Evolutionary conservation across 1,140 invertebrate genomes (phyloP), one percentile per base, ranked within the genome.

Genomic region (Adoxophyes honmai): DNA sequence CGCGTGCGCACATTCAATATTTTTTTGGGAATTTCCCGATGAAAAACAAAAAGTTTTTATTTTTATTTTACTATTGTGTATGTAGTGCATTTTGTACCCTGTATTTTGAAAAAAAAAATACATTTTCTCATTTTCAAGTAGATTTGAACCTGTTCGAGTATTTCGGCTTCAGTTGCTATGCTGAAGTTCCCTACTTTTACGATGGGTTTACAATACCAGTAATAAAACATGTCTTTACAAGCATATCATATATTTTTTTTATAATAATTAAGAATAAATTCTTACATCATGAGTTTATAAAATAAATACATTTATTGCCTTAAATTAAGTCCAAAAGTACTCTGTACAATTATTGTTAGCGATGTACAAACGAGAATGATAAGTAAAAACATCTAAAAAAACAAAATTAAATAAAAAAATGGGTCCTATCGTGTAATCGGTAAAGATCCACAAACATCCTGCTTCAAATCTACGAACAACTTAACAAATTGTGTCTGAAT

Each of bases 211-310:
- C 1, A 11, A n/a, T 33, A 5, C 11, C 1, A 28, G 18, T 60
- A 88, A 77, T 84, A 72, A 85, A 88, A 86, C 78, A 84, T 66
- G 75, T 68, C 60, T 78, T 33, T 88, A 88, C 81, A 88, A 88
- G 85, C 85, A 85, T 88, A 88, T 86, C 81, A 86, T 88, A 88
- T 88, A 82, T 81, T 81, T 88, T n/a, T 85, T 88, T 88, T 78
- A 87, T 88, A 86, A 88, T 88, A 88, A 84, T 88, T 88, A 88
- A 85, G 83, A 86, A 86, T 88, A 88, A 88, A 88, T 88, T 88
- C 85, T 88, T 88, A 88, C 83, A 88, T 88, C 85, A 85, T 83
- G 77, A 88, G 83, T 86, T n/a, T 88, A 88, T 88, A 88, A 88
- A 88, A 88, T 88, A 88, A 88, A 88, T 88, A 88, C 85, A 86